These are phyloP conservation scores for Prenolepis imparis DNA, from an alignment of 2,888 invertebrate species.

Conservation along the genomic window DNA sequence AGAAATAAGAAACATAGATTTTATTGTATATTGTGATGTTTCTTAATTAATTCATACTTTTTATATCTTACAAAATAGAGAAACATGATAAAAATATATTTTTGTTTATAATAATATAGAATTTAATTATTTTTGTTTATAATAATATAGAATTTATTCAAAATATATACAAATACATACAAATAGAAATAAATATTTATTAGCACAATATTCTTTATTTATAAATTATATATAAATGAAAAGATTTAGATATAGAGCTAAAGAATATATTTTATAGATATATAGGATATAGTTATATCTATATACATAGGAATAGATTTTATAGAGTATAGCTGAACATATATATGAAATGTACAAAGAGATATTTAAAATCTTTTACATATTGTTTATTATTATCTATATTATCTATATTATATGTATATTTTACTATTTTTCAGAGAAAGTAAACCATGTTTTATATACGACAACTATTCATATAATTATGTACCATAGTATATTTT, in stretches of 20 bases:
- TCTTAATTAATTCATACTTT: background rate
- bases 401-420: background rate
- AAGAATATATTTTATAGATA: background rate
- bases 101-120: background rate
- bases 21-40: background rate
- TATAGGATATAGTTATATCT: background rate
- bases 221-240: background rate
- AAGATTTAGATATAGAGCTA: background rate
- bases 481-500: background rate
- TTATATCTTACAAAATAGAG: background rate
- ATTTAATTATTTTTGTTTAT: background rate
- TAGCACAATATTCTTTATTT: background rate
- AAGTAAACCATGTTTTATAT: background rate
- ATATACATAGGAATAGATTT: constrained; percentile 4
- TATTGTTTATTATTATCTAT: background rate
- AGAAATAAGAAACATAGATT: background rate
- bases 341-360: background rate
- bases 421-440: constrained; percentile 14
- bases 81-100: background rate
- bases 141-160: background rate
- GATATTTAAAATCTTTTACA: constrained; percentile 2
- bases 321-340: background rate
- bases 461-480: background rate
- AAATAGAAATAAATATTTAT: background rate
- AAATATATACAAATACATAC: background rate